Evolutionary conservation across 2,113 vertebrate species (phyloP).

Genomic region (Bos taurus): DNA sequence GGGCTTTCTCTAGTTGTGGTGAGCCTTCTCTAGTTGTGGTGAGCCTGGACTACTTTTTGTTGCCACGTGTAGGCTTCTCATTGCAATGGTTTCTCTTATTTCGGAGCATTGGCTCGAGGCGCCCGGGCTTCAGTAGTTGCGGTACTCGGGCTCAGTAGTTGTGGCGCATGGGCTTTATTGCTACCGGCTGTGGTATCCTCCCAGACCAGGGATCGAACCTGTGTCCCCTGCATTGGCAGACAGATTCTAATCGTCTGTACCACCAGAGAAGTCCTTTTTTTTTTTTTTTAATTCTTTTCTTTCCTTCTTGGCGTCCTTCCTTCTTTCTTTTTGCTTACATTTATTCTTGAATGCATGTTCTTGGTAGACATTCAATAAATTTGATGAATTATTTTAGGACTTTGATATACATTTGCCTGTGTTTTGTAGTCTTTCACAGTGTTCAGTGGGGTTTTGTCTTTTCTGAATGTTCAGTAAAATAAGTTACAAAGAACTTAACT

Average conservation of each 20-base stretch:
- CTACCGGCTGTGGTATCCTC: background rate
- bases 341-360: background rate
- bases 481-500: background rate
- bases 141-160: background rate
- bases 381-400: background rate
- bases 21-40: background rate
- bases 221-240: background rate
- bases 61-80: background rate
- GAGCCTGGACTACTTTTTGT: background rate
- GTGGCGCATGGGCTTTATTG: background rate
- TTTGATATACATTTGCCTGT: background rate
- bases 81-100: background rate
- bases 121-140: background rate
- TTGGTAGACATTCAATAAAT: background rate
- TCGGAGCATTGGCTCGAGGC: background rate
- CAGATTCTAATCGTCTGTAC: background rate
- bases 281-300: background rate
- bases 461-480: background rate
- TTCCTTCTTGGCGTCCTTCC: background rate
- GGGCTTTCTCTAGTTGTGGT: background rate
- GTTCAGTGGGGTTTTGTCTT: background rate
- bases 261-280: background rate
- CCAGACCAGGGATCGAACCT: background rate
- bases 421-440: background rate
- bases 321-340: background rate